Conservation (phyloP, 2,113 vertebrate genomes). For the Hippopotamus amphibius region DNA sequence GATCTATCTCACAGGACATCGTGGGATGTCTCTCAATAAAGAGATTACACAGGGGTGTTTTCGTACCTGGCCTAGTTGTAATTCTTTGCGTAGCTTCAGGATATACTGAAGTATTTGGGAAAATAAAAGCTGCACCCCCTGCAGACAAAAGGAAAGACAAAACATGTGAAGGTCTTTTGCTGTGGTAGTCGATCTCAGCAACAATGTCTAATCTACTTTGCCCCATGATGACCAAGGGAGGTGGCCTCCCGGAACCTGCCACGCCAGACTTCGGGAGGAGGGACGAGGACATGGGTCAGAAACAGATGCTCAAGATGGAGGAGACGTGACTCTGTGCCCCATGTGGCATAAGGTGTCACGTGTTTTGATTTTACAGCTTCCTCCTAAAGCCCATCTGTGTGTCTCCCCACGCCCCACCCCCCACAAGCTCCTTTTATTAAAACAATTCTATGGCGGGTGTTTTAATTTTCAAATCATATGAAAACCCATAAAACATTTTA, state of each 20-base stretch:
- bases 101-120: slow-evolving; percentile 93
- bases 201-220: neutral
- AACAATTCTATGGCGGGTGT: neutral
- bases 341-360: fast-evolving
- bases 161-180: slow-evolving; percentile 71
- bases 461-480: neutral
- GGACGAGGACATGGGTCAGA: fast-evolving
- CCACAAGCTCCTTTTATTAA: neutral
- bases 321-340: fast-evolving
- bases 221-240: neutral
- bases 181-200: neutral
- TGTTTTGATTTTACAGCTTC: neutral
- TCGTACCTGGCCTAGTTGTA: slow-evolving; percentile 91
- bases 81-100: slow-evolving; percentile 92
- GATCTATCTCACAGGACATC: neutral
- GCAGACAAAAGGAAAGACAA: slow-evolving; percentile 86
- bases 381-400: neutral
- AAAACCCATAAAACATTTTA: neutral
- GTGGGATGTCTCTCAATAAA: neutral
- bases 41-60: slow-evolving; percentile 30
- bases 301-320: fast-evolving
- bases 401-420: neutral
- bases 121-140: slow-evolving; percentile 95
- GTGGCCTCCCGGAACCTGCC: neutral
- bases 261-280: fast-evolving